Percentiles rank a stretch among this genome's conserved stretches.
Conservation (phyloP, 2,888 invertebrate species). For the Altica lythri region DNA sequence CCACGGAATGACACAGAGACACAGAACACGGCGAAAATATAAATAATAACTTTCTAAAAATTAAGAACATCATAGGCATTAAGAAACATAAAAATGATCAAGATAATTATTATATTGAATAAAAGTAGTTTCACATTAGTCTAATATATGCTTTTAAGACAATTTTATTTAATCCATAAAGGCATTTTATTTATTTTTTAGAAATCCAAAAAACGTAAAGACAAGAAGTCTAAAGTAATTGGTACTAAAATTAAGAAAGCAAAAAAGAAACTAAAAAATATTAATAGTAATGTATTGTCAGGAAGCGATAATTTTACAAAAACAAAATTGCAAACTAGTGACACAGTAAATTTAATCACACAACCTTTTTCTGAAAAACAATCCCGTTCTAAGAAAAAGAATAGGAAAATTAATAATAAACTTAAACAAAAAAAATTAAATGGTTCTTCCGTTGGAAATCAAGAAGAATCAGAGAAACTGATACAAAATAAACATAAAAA, state of each 20-base stretch:
- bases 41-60: too few species aligned
- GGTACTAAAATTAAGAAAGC: slow-evolving; percentile 20
- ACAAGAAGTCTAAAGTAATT: slow-evolving; percentile 14
- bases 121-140: too few species aligned
- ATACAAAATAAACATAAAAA: too few species aligned
- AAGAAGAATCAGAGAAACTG: too few species aligned
- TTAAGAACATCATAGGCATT: too few species aligned
- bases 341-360: slow-evolving; percentile 3
- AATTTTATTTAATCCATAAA: not conserved
- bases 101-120: not conserved
- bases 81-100: not conserved
- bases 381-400: slow-evolving; percentile 30
- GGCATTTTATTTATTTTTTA: slow-evolving; percentile 12
- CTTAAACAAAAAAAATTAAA: slow-evolving; percentile 40
- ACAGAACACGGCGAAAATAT: too few species aligned
- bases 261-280: slow-evolving; percentile 11
- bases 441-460: too few species aligned
- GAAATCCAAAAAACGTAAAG: slow-evolving; percentile 26
- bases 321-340: slow-evolving; percentile 7
- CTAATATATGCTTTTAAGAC: too few species aligned
- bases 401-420: slow-evolving; percentile 47
- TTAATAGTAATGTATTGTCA: too few species aligned
- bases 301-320: slow-evolving; percentile 9
- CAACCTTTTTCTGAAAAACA: slow-evolving; percentile 8
- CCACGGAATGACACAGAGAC: too few species aligned